A percentile compares a stretch with the other conserved stretches of the same genome.
Evolutionary conservation across 2,888 invertebrate species (phyloP).

Genomic region (Philopedon plagiatum): DNA sequence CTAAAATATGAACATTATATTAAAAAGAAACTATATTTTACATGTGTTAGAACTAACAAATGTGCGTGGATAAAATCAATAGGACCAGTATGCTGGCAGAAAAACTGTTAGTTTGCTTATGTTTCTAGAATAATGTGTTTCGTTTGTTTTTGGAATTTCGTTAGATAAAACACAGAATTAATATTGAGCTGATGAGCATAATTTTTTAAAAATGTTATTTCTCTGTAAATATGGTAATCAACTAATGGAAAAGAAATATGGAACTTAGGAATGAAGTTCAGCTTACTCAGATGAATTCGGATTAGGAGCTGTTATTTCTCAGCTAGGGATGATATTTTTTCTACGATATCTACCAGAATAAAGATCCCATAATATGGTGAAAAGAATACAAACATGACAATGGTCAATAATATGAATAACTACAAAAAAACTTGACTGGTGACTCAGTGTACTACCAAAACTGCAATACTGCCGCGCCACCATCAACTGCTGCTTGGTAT

Average conservation of each 20-base stretch:
- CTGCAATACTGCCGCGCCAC: slow-evolving; percentile 94
- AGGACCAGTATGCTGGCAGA: neutral
- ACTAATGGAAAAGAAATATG: too few species aligned
- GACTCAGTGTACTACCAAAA: slow-evolving; percentile 85
- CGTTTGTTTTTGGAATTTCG: too few species aligned
- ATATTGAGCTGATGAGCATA: too few species aligned
- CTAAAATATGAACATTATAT: neutral
- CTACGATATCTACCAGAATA: neutral
- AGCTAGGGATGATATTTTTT: too few species aligned
- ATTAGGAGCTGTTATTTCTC: too few species aligned
- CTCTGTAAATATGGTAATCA: too few species aligned
- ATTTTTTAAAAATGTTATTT: too few species aligned
- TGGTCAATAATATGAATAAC: slow-evolving; percentile 17
- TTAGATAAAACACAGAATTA: too few species aligned
- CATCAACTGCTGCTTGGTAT: slow-evolving; percentile 77
- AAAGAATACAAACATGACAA: slow-evolving; percentile 13
- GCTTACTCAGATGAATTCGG: too few species aligned
- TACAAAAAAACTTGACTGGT: slow-evolving; percentile 35
- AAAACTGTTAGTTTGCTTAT: too few species aligned
- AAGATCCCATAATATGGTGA: neutral
- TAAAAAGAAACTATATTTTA: neutral
- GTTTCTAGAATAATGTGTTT: too few species aligned
- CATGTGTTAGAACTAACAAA: neutral
- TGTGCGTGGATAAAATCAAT: slow-evolving; percentile 1
- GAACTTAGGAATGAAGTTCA: too few species aligned